Evolutionary conservation across 23 tunicate genomes (phyloP).

Genomic region (Clavelina lepadiformis): DNA sequence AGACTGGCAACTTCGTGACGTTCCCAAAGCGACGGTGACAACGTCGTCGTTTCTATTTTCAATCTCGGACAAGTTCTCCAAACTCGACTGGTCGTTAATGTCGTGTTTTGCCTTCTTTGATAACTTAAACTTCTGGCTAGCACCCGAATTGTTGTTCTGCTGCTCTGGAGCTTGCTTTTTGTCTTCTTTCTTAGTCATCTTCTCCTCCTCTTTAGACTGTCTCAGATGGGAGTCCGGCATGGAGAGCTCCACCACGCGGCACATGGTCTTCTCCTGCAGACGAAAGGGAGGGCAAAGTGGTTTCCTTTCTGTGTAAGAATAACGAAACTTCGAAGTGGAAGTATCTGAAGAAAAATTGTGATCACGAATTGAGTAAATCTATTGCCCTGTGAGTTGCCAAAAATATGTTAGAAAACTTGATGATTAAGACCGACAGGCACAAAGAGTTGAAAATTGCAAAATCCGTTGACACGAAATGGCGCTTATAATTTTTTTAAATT

Average conservation of each 20-base stretch:
- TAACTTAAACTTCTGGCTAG: neutral
- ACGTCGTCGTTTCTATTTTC: slow-evolving; percentile 21
- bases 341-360: too few relatives aligned
- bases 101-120: neutral
- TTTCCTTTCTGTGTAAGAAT: slow-evolving; percentile 6
- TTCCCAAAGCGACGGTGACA: slow-evolving; percentile 26
- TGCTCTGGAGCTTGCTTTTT: neutral
- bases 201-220: slow-evolving; percentile 1
- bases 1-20: slow-evolving; percentile 40
- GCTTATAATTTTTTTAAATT: too few relatives aligned
- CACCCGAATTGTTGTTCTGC: slow-evolving; percentile 2
- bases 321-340: neutral
- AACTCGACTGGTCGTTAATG: neutral
- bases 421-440: too few relatives aligned
- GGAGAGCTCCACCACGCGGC: slow-evolving; percentile 58
- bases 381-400: too few relatives aligned
- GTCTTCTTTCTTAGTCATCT: neutral
- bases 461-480: too few relatives aligned
- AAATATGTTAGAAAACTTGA: too few relatives aligned
- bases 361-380: too few relatives aligned
- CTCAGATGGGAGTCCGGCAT: slow-evolving; percentile 33
- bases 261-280: slow-evolving; percentile 35
- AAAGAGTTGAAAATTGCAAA: too few relatives aligned
- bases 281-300: slow-evolving; percentile 3
- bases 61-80: neutral